Evolutionary conservation across 2,113 vertebrate genomes (phyloP).

Genomic region (Pelvicachromis taeniatus): DNA sequence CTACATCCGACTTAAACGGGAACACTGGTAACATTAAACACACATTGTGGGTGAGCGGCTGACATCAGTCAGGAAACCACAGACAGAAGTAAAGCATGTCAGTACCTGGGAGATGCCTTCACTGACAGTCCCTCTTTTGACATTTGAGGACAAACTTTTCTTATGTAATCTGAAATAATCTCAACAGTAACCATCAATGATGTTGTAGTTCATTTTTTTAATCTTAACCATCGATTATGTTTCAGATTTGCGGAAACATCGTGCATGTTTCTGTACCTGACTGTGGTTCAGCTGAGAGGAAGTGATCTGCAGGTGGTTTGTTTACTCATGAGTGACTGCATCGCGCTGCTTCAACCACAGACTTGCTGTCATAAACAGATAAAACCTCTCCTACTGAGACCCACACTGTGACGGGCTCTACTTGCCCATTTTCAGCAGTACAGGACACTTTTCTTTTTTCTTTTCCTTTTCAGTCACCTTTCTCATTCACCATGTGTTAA

Average conservation of each 20-base stretch:
- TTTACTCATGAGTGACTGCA: too few relatives aligned
- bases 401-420: accelerated
- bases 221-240: not conserved
- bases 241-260: too few relatives aligned
- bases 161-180: not conserved
- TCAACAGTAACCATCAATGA: accelerated
- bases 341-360: too few relatives aligned
- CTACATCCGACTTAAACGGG: not conserved
- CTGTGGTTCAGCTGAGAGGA: too few relatives aligned
- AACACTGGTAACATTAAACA: not conserved
- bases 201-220: not conserved
- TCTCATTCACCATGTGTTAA: too few relatives aligned
- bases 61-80: not conserved
- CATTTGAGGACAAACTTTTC: accelerated
- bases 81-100: accelerated
- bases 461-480: too few relatives aligned
- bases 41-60: accelerated
- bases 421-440: not conserved
- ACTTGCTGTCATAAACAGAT: too few relatives aligned
- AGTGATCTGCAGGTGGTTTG: too few relatives aligned
- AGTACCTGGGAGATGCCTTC: not conserved
- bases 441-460: not conserved
- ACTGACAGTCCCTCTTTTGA: not conserved
- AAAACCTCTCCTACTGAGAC: not conserved
- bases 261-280: too few relatives aligned